Evolutionary conservation across 2,113 vertebrate genomes (phyloP).

Genomic region (Ciconia stormi): DNA sequence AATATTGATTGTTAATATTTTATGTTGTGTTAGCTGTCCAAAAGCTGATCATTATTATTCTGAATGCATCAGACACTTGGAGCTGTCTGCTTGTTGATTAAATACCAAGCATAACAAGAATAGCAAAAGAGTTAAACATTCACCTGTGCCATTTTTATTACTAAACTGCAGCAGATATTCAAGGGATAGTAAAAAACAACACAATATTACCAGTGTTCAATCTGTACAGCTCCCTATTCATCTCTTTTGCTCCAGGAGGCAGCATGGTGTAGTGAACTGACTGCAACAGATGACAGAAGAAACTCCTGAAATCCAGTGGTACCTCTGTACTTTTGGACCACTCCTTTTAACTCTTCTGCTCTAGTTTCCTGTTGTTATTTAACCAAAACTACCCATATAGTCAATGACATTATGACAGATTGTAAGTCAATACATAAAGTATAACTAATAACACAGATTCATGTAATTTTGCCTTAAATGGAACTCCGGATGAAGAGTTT

Average conservation of each 20-base stretch:
- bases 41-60: conserved; percentile 18
- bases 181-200: not conserved
- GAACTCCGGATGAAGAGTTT: not conserved
- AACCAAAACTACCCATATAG: not conserved
- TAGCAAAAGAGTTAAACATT: not conserved
- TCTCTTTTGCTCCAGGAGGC: conserved; percentile 58
- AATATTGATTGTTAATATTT: conserved; percentile 42
- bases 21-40: not conserved
- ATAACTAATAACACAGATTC: not conserved
- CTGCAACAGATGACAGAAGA: conserved; percentile 6
- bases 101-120: not conserved
- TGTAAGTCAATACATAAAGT: not conserved
- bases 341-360: not conserved
- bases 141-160: not conserved
- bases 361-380: not conserved
- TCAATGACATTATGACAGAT: not conserved
- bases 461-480: not conserved
- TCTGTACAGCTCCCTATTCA: conserved; percentile 17
- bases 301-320: not conserved
- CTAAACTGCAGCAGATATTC: not conserved
- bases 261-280: conserved; percentile 49
- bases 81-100: not conserved
- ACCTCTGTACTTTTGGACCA: not conserved
- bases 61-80: not conserved
- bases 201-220: not conserved